phyloP scores from a whole-genome alignment of 37 sponge, comb jelly and placozoan genomes.

The Crambe crambe region DNA sequence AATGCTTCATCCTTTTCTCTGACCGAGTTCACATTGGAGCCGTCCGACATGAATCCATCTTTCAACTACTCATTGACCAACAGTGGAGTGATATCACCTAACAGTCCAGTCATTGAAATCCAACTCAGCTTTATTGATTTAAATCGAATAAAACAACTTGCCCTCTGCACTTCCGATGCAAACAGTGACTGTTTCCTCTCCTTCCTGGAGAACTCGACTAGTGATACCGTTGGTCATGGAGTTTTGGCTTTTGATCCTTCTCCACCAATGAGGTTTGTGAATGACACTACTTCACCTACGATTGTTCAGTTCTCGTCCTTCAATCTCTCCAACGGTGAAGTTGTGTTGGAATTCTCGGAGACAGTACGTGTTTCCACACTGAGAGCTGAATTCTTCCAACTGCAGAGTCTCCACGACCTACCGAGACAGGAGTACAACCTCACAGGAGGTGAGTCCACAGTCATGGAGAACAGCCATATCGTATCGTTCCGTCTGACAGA shows the following conservation, averaged over 20 bases:
- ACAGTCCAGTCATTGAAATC: slow-evolving; percentile 66
- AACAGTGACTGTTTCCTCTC: slow-evolving; percentile 66
- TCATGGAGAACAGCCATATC: slow-evolving; percentile 30
- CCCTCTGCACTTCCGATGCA: slow-evolving; percentile 54
- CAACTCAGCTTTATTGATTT: slow-evolving; percentile 62
- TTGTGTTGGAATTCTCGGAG: slow-evolving; percentile 76
- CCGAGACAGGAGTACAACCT: slow-evolving; percentile 53
- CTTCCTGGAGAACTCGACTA: slow-evolving; percentile 60
- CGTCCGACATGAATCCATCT: slow-evolving; percentile 2
- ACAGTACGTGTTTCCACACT: slow-evolving; percentile 70
- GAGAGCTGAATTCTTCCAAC: slow-evolving; percentile 44
- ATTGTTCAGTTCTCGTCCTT: slow-evolving; percentile 65
- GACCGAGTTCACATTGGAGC: slow-evolving; percentile 27
- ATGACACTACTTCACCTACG: slow-evolving; percentile 76
- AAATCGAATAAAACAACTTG: slow-evolving; percentile 70
- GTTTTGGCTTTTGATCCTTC: slow-evolving; percentile 29
- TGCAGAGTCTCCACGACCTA: slow-evolving; percentile 70
- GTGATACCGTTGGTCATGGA: slow-evolving; percentile 77
- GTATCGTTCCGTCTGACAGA: slow-evolving; percentile 42
- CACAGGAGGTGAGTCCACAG: slow-evolving; percentile 32
- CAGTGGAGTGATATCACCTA: slow-evolving; percentile 57
- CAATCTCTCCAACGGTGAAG: slow-evolving; percentile 72
- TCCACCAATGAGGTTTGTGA: slow-evolving; percentile 36
- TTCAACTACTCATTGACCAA: slow-evolving; percentile 57
- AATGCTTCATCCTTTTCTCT: slow-evolving; percentile 61